Conservation (phyloP, 2,888 invertebrate species). For the Calameuta filiformis region DNA sequence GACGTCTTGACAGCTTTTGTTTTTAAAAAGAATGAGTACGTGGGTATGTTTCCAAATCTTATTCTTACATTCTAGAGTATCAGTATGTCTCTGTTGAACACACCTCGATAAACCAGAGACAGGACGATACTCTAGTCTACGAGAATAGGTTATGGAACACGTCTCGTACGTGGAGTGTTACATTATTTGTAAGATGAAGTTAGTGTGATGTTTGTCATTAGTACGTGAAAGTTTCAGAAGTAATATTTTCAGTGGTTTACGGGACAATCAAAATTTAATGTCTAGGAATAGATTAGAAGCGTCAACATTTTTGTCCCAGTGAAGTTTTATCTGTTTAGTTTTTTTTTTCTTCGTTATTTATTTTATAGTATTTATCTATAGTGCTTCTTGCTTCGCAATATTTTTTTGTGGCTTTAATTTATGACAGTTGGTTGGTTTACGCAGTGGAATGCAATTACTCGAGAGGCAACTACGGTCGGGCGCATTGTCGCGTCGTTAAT, state of each 20-base stretch:
- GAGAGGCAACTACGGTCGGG: background rate
- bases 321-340: background rate
- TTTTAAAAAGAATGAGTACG: background rate
- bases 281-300: background rate
- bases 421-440: background rate
- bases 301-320: background rate
- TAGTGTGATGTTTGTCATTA: background rate
- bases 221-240: background rate
- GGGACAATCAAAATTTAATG: background rate
- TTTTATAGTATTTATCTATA: background rate
- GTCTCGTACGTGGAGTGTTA: background rate
- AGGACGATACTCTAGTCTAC: too few species aligned
- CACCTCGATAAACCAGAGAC: too few species aligned
- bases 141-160: too few species aligned
- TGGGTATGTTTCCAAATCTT: background rate
- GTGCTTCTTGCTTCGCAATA: background rate
- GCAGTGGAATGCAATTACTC: background rate
- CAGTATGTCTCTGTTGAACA: too few species aligned
- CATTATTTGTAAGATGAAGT: background rate
- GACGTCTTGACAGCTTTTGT: background rate
- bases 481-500: background rate
- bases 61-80: too few species aligned
- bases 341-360: background rate
- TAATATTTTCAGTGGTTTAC: background rate
- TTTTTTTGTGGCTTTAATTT: background rate